phyloP scores from a whole-genome alignment of 2,797 vertebrate species.

The Syngnathus acus region DNA sequence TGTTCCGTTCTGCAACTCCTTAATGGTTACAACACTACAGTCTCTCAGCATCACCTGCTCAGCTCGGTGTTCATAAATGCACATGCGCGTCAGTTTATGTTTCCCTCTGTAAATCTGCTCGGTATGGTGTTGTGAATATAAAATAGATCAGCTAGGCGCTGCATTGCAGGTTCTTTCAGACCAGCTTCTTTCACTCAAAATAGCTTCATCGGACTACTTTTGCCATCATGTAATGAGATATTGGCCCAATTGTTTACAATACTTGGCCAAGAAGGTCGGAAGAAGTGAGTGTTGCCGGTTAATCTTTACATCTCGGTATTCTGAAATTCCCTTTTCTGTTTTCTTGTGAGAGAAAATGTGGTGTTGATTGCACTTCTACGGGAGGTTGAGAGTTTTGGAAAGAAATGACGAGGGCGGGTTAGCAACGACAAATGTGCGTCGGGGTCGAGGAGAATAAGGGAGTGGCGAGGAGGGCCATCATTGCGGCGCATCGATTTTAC shows the following conservation, averaged over 20 bases:
- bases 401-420: slow-evolving; percentile 7
- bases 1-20: neutral
- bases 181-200: slow-evolving; percentile 14
- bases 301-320: neutral
- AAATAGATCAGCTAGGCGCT: slow-evolving; percentile 65
- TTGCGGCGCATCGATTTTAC: slow-evolving; percentile 46
- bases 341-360: neutral
- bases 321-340: neutral
- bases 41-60: slow-evolving; percentile 13
- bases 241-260: neutral
- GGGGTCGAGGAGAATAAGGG: slow-evolving; percentile 19
- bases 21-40: neutral
- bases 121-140: slow-evolving; percentile 64
- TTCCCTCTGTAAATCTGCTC: slow-evolving; percentile 26
- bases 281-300: neutral
- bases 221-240: no score
- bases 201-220: neutral
- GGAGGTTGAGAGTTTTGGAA: neutral
- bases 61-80: slow-evolving; percentile 15
- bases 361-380: neutral
- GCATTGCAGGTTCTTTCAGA: slow-evolving; percentile 62
- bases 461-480: slow-evolving; percentile 21
- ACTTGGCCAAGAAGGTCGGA: neutral
- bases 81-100: slow-evolving; percentile 29
- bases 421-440: slow-evolving; percentile 4